Evolutionary conservation across 2,888 invertebrate genomes (phyloP).

Genomic region (Hoplodrina blanda): DNA sequence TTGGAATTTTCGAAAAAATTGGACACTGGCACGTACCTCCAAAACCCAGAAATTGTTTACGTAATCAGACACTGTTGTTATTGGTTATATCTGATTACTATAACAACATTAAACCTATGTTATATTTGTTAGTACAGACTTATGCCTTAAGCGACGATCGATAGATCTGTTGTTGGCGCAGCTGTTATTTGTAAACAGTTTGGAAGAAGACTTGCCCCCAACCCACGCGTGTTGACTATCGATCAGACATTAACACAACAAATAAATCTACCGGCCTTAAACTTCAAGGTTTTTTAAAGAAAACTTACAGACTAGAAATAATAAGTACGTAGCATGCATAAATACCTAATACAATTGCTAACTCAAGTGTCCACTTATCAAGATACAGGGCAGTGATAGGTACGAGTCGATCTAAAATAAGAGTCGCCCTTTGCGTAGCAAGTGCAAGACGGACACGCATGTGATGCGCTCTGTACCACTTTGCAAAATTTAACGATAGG

Average conservation of each 20-base stretch:
- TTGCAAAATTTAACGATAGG: too few relatives aligned
- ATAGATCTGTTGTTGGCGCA: background rate
- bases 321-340: too few relatives aligned
- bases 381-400: too few relatives aligned
- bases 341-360: too few relatives aligned
- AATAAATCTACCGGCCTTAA: background rate
- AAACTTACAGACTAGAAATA: background rate
- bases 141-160: background rate
- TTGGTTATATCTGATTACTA: constrained; percentile 6
- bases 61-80: background rate
- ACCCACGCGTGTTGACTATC: background rate
- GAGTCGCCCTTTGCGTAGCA: too few relatives aligned
- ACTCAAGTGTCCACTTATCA: too few relatives aligned
- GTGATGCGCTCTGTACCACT: too few relatives aligned
- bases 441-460: too few relatives aligned
- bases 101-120: constrained; percentile 16
- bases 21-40: background rate
- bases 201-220: background rate
- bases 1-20: too few relatives aligned
- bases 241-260: background rate
- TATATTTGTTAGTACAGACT: constrained; percentile 15
- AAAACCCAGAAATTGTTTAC: constrained; percentile 4
- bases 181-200: constrained; percentile 26
- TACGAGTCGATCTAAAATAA: too few relatives aligned
- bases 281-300: too few relatives aligned